These are phyloP conservation scores for Lochmaea crataegi DNA, from an alignment of 2,888 invertebrate genomes.

Conservation along the genomic window DNA sequence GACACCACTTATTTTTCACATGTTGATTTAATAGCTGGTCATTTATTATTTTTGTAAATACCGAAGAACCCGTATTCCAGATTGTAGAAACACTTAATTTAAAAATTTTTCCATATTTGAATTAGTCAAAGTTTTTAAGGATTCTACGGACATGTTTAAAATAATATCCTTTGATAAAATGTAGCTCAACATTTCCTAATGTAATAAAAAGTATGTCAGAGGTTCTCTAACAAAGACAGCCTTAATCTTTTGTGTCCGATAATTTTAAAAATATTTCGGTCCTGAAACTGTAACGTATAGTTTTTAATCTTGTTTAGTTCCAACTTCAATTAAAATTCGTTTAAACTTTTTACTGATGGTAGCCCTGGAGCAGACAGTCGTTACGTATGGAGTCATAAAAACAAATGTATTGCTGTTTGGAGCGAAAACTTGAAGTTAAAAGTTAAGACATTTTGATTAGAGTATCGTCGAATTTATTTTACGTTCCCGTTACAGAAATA, in stretches of 20 bases:
- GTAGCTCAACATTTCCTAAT: too few relatives aligned
- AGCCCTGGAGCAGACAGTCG: neutral
- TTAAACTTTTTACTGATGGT: neutral
- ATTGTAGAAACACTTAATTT: too few relatives aligned
- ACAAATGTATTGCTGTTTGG: neutral
- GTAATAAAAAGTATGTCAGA: too few relatives aligned
- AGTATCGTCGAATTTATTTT: neutral
- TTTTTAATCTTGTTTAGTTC: slow-evolving; percentile 6
- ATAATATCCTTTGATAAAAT: too few relatives aligned
- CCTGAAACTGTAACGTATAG: neutral
- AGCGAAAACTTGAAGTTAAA: neutral
- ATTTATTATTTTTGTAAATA: too few relatives aligned
- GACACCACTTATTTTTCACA: too few relatives aligned
- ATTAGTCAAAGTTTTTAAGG: too few relatives aligned
- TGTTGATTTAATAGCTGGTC: too few relatives aligned
- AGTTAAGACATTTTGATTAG: neutral
- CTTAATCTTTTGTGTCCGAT: neutral
- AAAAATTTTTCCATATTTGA: too few relatives aligned
- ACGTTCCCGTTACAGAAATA: neutral
- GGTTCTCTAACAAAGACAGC: neutral
- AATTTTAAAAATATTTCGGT: slow-evolving; percentile 5
- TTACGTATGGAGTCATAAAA: neutral
- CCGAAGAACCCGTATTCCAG: too few relatives aligned
- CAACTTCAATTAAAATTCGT: slow-evolving; percentile 11
- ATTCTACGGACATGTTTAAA: too few relatives aligned